Evolutionary conservation across 92 coral and sea anemone species (phyloP).

Genomic region (Epizoanthus stellaris): DNA sequence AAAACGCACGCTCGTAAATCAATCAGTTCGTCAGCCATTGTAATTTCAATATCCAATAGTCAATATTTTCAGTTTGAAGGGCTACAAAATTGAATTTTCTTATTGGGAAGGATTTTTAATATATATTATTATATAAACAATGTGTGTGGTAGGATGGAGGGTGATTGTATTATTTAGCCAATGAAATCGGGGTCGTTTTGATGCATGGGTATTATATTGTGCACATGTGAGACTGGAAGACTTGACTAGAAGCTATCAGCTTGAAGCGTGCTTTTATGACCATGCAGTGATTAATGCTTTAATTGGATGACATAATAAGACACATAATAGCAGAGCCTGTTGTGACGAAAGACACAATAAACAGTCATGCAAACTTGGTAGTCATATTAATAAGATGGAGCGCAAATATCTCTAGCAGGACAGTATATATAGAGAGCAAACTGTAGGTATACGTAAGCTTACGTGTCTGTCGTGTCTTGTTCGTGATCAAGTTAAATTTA

Average conservation of each 20-base stretch:
- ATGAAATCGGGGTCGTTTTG: neutral
- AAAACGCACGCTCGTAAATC: constrained; percentile 8
- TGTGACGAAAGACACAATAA: constrained; percentile 14
- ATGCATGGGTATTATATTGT: neutral
- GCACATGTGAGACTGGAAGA: neutral
- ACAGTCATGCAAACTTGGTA: neutral
- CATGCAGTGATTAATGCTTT: constrained; percentile 11
- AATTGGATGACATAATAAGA: constrained; percentile 42
- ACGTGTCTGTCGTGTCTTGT: too few species aligned
- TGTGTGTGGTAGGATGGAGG: constrained; percentile 33
- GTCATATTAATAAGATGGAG: neutral
- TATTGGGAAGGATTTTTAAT: constrained; percentile 17
- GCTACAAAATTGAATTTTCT: neutral
- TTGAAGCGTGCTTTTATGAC: constrained; percentile 29
- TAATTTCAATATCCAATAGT: neutral
- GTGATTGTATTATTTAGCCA: neutral
- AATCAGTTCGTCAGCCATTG: constrained; percentile 6
- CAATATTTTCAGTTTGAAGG: neutral
- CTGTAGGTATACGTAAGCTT: too few species aligned
- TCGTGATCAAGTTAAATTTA: neutral
- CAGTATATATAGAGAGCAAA: too few species aligned
- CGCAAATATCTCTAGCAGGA: neutral
- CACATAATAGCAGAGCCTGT: neutral
- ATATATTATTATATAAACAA: neutral
- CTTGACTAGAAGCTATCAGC: neutral